Evolutionary conservation across 2,113 vertebrate genomes (phyloP).

Genomic region (Burhinus bistriatus): DNA sequence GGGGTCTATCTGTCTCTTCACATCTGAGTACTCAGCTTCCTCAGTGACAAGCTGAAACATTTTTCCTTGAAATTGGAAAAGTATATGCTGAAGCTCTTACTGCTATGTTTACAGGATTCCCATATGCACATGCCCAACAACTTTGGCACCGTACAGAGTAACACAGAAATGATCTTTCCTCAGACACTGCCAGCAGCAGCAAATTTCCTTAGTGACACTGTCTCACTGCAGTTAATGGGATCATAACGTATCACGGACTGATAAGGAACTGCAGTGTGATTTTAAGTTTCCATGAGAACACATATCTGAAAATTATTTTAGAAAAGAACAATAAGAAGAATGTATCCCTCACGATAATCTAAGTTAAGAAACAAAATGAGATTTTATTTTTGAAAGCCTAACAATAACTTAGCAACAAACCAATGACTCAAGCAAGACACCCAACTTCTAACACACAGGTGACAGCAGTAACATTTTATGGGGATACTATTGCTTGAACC

Average conservation of each 20-base stretch:
- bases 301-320: neutral
- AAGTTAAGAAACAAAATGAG: neutral
- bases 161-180: neutral
- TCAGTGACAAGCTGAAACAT: neutral
- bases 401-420: neutral
- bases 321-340: neutral
- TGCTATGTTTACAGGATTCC: fast-evolving
- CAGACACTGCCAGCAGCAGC: neutral
- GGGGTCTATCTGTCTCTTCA: too few relatives aligned
- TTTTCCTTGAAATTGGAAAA: neutral
- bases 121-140: neutral
- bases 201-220: neutral
- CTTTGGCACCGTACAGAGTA: neutral
- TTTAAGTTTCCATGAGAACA: neutral
- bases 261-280: neutral
- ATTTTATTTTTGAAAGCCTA: neutral
- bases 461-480: neutral
- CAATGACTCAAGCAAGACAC: neutral
- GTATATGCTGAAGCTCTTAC: neutral
- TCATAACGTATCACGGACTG: neutral
- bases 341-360: neutral
- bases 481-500: neutral
- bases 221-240: neutral
- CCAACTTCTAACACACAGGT: neutral
- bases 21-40: neutral